Evolutionary conservation across 2,113 vertebrate species (phyloP), one percentile per base, ranked within the genome.

Genomic region (Vanacampus margaritifer): DNA sequence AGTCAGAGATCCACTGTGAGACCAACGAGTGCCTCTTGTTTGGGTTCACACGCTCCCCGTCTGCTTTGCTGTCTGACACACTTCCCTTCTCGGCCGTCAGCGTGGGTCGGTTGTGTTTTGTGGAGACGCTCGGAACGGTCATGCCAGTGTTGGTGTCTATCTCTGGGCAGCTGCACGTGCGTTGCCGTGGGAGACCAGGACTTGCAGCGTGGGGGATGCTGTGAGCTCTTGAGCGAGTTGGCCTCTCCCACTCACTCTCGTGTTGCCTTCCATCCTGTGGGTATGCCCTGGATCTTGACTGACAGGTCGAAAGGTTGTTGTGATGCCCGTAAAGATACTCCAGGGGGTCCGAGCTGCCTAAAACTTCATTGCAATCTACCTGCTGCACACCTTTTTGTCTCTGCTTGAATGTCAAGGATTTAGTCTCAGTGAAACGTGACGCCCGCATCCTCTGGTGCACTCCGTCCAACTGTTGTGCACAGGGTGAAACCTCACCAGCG

Each of bases 1-100:
- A 93, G 72, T 93, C 91, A 67, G 92, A 89, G 75, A 94, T 89
- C 93, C 94, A 93, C 70, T 84, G 90, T 14, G 73, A 91, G 73
- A 92, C 84, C 13, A 84, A 36, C 32, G 85, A 87, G 19, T 82
- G 90, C 79, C 87, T 93, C 68, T 79, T 68, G 8, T 37, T 54
- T 21, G 69, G 78, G 80, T 68, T 77, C 35, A 65, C 48, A 39
- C 39, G 76, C 63, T 71, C 65, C 6, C 8, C 59, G 41, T 76
- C 61, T 46, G 36, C 66, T 46, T 36, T 69, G 54, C 50, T 65
- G 70, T 79, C 71, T 56, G 1, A 19, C 3, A 46, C 56, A 32
- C 51, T 37, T n/a, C 60, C 74, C 71, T 53, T 61, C 82, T 62
- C 63, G 51, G 57, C 65, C 39, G 72, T 70, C 0, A n/a, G 26